Evolutionary conservation across 2,113 vertebrate species (phyloP), one percentile per base, ranked within the genome.

Genomic region (Melanocharis versteri): DNA sequence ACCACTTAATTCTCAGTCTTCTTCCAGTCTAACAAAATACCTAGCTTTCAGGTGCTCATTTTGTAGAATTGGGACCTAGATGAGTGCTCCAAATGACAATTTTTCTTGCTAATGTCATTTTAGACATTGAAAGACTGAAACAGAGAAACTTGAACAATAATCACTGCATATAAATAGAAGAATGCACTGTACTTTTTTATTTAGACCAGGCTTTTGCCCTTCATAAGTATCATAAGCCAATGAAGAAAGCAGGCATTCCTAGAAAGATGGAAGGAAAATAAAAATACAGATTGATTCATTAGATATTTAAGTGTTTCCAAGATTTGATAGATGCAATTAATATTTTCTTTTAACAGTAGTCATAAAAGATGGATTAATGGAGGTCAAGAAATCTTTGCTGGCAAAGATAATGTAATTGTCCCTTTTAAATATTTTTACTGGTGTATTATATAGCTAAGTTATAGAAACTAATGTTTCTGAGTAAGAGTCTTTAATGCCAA

Each of bases 391-490:
- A 68, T 78, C 45, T 87, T 96, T 58, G 27, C 47, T 78, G 24
- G 40, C 35, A 83, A 85, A 65, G 48, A 48, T 65, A 87, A 81
- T 69, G 45, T 35, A 77, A 22, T 54, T 80, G 7, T 87, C 14
- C 8, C 17, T 83, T 84, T 93, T 57, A 93, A 93, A 95, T 79
- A 92, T 87, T 96, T 92, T 68, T n/a, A 61, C 3, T 47, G 35
- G 8, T 1, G 1, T 80, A 42, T 85, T 90, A 47, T 72, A 24
- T 60, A 89, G 83, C 30, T 87, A 60, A 18, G 5, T 83, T 66
- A 73, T 40, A 90, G 62, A 56, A 89, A 80, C 26, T 39, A n/a
- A 44, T 62, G 53, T 89, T 86, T 86, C 17, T 22, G 26, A 51
- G 48, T 80, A 77, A 91, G 30, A 42, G 31, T 50, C 42, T 78